Evolutionary conservation across 2,113 vertebrate species (phyloP).

Genomic region (Archocentrus centrarchus): DNA sequence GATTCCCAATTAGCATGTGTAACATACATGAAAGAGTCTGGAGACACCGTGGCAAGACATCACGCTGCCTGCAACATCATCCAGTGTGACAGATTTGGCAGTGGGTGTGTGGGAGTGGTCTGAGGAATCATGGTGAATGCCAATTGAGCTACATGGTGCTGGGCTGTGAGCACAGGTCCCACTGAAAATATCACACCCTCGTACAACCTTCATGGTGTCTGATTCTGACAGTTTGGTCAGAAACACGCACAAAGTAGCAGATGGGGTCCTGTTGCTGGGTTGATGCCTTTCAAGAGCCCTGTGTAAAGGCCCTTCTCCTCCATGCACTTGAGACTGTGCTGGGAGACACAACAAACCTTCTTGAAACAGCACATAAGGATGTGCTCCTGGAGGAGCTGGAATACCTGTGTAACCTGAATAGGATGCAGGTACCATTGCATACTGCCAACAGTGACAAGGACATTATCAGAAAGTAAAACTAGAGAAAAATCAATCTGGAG

Average conservation of each 20-base stretch:
- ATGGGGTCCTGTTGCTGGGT: not conserved
- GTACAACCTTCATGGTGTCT: not conserved
- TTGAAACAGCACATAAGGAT: not conserved
- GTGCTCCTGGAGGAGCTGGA: not conserved
- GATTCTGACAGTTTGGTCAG: not conserved
- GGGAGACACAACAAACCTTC: not conserved
- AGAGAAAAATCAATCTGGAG: not conserved
- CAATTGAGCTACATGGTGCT: not conserved
- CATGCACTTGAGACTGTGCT: not conserved
- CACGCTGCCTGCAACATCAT: not conserved
- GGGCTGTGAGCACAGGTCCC: not conserved
- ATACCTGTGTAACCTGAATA: not conserved
- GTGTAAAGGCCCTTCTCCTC: not conserved
- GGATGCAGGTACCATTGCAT: too few relatives aligned
- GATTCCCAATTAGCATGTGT: not conserved
- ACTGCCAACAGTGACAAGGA: not conserved
- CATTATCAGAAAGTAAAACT: not conserved
- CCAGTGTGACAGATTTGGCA: not conserved
- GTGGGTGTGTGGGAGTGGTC: not conserved
- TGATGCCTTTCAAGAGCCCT: not conserved
- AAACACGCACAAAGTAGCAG: not conserved
- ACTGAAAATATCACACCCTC: not conserved
- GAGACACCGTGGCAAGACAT: not conserved
- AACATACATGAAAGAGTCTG: not conserved
- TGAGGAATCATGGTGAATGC: not conserved